Percentiles rank a stretch among this genome's conserved stretches.
These are phyloP conservation scores for Oncorhynchus gorbuscha DNA, from an alignment of 2,113 vertebrate genomes.

Conservation along the genomic window DNA sequence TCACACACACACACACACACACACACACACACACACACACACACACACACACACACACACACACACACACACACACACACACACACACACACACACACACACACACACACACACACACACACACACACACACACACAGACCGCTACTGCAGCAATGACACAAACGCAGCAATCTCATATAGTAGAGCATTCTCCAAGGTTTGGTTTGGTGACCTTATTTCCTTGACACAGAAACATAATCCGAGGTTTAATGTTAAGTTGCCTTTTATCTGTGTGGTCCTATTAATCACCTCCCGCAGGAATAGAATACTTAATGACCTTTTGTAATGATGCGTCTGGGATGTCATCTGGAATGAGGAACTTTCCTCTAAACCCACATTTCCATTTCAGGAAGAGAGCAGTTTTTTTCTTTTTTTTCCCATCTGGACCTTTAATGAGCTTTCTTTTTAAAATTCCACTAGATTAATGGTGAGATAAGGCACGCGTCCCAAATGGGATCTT, in stretches of 20 bases:
- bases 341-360: slow-evolving; percentile 24
- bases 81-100: neutral
- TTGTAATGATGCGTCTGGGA: slow-evolving; percentile 37
- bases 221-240: neutral
- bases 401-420: neutral
- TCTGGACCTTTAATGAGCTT: slow-evolving; percentile 21
- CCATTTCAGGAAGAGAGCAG: slow-evolving; percentile 3
- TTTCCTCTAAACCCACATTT: slow-evolving; percentile 13
- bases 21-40: too few species aligned
- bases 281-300: slow-evolving; percentile 42
- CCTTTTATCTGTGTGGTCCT: slow-evolving; percentile 17
- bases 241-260: slow-evolving; percentile 22
- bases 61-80: neutral
- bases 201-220: slow-evolving; percentile 3
- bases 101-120: neutral
- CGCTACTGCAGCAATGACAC: neutral
- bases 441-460: slow-evolving; percentile 9
- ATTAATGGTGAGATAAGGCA: slow-evolving; percentile 23
- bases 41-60: neutral
- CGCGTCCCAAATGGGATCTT: too few species aligned
- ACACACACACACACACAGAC: too few species aligned
- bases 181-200: too few species aligned
- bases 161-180: neutral
- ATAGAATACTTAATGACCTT: slow-evolving; percentile 30
- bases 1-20: neutral